Evolutionary conservation across 2,113 vertebrate genomes (phyloP), one percentile per base, ranked within the genome.

Genomic region (Trematocara variabile): DNA sequence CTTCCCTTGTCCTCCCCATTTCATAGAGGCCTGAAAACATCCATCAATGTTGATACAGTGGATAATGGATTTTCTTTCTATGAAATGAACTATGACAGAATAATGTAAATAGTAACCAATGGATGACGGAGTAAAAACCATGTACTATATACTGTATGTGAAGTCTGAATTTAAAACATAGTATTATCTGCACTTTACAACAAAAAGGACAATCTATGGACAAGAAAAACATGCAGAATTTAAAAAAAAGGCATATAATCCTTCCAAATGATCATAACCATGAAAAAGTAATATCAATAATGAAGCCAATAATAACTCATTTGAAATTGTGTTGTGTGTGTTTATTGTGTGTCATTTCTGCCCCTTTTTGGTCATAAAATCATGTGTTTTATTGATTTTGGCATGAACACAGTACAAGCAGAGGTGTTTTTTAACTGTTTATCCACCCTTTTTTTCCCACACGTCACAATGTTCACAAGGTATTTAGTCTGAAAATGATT

Each of bases 181-280:
- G 93, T 94, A 93, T 93, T 93, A 94, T 91, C 94, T 96, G 95
- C 95, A 97, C 95, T 97, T 97, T 97, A 96, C 89, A 82, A 88
- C 90, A 91, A 95, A 92, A 92, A 90, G 93, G 95, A 96, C 94
- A 96, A 96, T 96, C 95, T 94, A 80, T 92, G 93, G 88, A 92
- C 58, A 86, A 91, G 92, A 86, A 86, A 88, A 86, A 84, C 52
- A 84, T 84, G 81, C 86, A 65, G 78, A 91, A 88, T 86, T 25
- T 3, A 25, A 25, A 25, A 22, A 60, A 79, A 88, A 85, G 91
- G 86, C 92, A 93, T 95, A 92, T 95, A 93, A 92, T 89, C 91
- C 85, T 95, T 93, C 86, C 92, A 95, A 95, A 95, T 93, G 89
- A 89, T 94, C 88, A 95, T 95, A 95, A 89, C 92, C 93, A 91